A percentile compares a stretch with the other conserved stretches of the same genome.
phyloP scores from a whole-genome alignment of 2,888 invertebrate genomes.

The Laothoe populi region DNA sequence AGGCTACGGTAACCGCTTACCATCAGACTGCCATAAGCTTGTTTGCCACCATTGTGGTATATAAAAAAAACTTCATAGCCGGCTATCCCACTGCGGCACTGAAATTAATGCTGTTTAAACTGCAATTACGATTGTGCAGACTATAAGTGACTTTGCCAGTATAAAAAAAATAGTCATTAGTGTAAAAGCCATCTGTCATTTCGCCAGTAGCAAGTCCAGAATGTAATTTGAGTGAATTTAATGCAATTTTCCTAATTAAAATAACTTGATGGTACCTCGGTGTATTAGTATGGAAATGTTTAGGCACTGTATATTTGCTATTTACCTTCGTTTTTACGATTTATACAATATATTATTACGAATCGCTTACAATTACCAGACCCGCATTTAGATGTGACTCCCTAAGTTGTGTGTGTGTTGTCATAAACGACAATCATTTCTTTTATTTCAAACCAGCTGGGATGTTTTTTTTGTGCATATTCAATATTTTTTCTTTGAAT shows the following conservation, averaged over 20 bases:
- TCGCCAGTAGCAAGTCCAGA: neutral
- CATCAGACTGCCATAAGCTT: too few species aligned
- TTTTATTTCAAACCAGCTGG: neutral
- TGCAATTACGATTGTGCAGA: too few species aligned
- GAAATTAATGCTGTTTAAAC: too few species aligned
- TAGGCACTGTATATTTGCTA: slow-evolving; percentile 18
- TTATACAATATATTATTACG: slow-evolving; percentile 7
- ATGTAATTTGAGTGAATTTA: neutral
- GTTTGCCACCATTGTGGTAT: too few species aligned
- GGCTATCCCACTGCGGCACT: too few species aligned
- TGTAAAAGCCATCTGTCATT: too few species aligned
- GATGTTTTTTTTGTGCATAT: too few species aligned
- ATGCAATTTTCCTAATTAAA: slow-evolving; percentile 14
- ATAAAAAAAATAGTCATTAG: too few species aligned
- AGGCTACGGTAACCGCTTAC: too few species aligned
- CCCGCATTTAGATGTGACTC: slow-evolving; percentile 9
- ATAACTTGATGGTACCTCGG: slow-evolving; percentile 6
- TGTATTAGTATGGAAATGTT: slow-evolving; percentile 8
- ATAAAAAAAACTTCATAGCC: too few species aligned
- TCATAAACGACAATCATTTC: neutral
- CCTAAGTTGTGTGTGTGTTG: slow-evolving; percentile 3
- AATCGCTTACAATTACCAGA: slow-evolving; percentile 23
- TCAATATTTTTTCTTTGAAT: too few species aligned
- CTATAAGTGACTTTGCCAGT: too few species aligned
- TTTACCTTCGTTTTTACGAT: slow-evolving; percentile 10